Evolutionary conservation across 2,797 vertebrate species (phyloP).

Genomic region (Semaprochilodus insignis): DNA sequence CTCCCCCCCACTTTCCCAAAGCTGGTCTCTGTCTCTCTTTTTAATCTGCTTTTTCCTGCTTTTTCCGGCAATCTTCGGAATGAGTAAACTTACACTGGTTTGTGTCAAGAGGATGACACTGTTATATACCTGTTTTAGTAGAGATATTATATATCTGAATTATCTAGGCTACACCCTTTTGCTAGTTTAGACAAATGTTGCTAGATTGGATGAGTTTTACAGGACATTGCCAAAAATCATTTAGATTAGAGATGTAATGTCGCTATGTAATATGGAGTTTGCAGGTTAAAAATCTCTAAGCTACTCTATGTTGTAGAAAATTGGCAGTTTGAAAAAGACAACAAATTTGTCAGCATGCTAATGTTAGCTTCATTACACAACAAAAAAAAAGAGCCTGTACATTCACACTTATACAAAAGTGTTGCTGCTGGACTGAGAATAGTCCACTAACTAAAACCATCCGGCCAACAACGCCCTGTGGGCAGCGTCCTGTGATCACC

Average conservation of each 20-base stretch:
- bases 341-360: too few species aligned
- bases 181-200: background rate
- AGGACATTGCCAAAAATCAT: background rate
- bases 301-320: too few species aligned
- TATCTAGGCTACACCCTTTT: background rate
- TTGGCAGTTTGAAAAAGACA: too few species aligned
- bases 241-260: background rate
- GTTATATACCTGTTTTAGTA: background rate
- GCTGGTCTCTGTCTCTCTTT: conserved; percentile 22
- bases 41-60: background rate
- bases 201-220: background rate
- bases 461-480: too few species aligned
- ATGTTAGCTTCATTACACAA: too few species aligned
- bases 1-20: conserved; percentile 3
- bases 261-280: background rate
- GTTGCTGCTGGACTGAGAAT: too few species aligned
- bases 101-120: conserved; percentile 3
- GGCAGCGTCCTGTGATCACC: too few species aligned
- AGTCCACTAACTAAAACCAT: too few species aligned
- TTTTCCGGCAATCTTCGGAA: conserved; percentile 40
- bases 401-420: too few species aligned
- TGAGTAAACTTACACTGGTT: conserved; percentile 42
- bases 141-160: background rate
- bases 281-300: background rate
- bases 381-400: too few species aligned